Base-by-base conservation (phyloP, 2,888 invertebrate genomes). In the Pandemis corylana region DNA sequence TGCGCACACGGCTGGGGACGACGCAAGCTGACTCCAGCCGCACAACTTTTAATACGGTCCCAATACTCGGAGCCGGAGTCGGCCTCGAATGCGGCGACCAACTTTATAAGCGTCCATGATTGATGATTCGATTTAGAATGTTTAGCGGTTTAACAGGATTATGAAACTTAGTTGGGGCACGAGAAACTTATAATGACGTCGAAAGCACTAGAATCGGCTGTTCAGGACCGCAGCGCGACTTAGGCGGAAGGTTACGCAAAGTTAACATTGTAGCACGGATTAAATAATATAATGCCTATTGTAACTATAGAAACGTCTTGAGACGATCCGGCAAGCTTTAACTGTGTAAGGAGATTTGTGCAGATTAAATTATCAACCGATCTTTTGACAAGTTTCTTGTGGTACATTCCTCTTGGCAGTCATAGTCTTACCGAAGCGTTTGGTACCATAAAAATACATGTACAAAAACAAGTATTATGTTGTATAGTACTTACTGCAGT, bases 41-140 rank as follows among this genome's bases (percentile, higher is more conserved):
- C 59, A 28, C 7, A 84, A 84, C 80, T 84, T 83, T 84, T 84
- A 82, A 83, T 82, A 77, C 78, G 80, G 75, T 81, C 66, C 69
- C 77, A 71, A 77, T 76, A 76, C 77, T 67, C 62, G 56, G 12
- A 46, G 68, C 65, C 77, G 76, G 51, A 20, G 20, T 15, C 28
- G 28, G 69, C 28, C 0, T n/a, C 2, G 56, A 62, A 44, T 59
- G 53, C 63, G 67, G 68, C 59, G 70, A 63, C 51, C 56, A 66
- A 75, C 70, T 75, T 75, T 67, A 75, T 75, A 75, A 71, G 71
- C 71, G 71, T 62, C 44, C 67, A 66, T 75, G 75, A 75, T 75
- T 75, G 75, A 75, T 75, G 75, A 75, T 75, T 75, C 71, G 75
- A 75, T 75, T 75, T 70, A 66, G 72, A 66, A 53, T 49, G 65